Base-by-base conservation (phyloP, 1,140 invertebrate genomes). In the Trichogramma pretiosum region DNA sequence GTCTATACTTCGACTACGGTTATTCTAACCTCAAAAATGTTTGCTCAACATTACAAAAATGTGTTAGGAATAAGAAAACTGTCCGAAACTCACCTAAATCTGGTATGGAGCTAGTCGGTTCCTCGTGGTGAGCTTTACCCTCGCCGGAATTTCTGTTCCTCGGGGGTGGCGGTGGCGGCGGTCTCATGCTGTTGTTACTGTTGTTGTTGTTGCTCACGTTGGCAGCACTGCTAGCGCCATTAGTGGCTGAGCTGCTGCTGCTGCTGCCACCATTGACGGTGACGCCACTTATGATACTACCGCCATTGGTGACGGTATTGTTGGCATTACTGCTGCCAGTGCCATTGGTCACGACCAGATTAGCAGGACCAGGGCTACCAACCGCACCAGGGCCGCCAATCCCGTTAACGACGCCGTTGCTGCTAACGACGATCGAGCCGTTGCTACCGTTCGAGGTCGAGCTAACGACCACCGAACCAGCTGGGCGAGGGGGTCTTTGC, bases 61-160 rank as follows among this genome's bases (percentile, higher is more conserved):
- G 10, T n/a, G n/a, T n/a, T n/a, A 41, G 32, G 19, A 38, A 38
- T 35, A 19, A 44, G 36, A 40, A 23, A 34, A 33, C 40, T 36
- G 18, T 21, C 24, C 22, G 21, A 1, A 30, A 73, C 83, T 83
- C 61, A 87, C 85, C 85, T 74, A 88, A 74, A 78, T 88, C 85
- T 42, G 85, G 85, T 67, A 87, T 87, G 50, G 85, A 88, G 68
- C 84, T 87, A 32, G 84, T 84, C 2, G 84, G 84, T 64, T 88
- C 84, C 67, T 88, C 84, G 64, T 80, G 74, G 46, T 72, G 67
- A 47, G 58, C 62, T 52, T 68, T 70, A 47, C 69, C 69, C 51
- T 70, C 68, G 38, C 54, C 59, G 22, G 62, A 62, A 49, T 59
- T 58, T 46, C 67, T 64, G 52, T 62, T 59, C 50, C 72, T 74